Percentiles rank a stretch among this genome's conserved stretches.
Conservation (phyloP, 2,797 vertebrate genomes). For the Coregonus ussuriensis region DNA sequence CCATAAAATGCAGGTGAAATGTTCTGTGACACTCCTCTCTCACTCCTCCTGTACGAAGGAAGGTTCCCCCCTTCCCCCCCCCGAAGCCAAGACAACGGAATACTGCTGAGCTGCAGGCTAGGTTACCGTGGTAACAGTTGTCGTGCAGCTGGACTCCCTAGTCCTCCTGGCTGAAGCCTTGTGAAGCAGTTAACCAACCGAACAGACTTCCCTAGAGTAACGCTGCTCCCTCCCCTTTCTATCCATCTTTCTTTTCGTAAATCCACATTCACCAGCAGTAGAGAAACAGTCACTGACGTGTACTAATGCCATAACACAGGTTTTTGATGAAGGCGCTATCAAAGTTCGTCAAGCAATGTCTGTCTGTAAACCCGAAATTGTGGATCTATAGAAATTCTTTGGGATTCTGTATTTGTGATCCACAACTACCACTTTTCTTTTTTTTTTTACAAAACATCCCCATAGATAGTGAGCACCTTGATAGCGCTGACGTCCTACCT, state of each 20-base stretch:
- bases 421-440: not conserved
- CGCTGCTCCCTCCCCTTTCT: constrained; percentile 49
- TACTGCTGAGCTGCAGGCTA: constrained; percentile 70
- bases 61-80: constrained; percentile 54
- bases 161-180: constrained; percentile 70
- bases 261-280: constrained; percentile 45
- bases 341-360: constrained; percentile 38
- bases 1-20: constrained; percentile 21
- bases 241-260: constrained; percentile 42
- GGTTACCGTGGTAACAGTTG: constrained; percentile 87
- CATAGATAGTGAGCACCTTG: constrained; percentile 43
- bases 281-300: constrained; percentile 40
- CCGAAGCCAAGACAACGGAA: constrained; percentile 65
- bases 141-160: constrained; percentile 68
- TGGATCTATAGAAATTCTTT: not conserved
- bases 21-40: constrained; percentile 54
- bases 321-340: constrained; percentile 59
- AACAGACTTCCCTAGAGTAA: constrained; percentile 72
- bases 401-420: not conserved
- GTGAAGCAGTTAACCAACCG: constrained; percentile 62
- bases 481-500: constrained; percentile 55
- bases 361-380: not conserved
- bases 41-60: constrained; percentile 77
- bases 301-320: constrained; percentile 59
- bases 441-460: not conserved